Base-by-base conservation (phyloP, 2,888 invertebrate species). In the Ferdinandea cuprea region DNA sequence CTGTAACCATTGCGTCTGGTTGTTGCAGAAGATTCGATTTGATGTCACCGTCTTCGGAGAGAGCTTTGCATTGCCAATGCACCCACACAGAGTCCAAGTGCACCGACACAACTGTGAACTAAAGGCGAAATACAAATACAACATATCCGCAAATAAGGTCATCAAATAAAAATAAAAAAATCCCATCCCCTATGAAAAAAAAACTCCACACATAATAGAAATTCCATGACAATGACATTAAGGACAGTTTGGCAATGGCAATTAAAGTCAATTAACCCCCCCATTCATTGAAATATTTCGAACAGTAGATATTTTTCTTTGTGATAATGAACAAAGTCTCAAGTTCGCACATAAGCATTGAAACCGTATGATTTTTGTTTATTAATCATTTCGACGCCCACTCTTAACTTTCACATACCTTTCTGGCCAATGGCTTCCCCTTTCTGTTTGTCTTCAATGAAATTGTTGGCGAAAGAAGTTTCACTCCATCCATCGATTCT, bases 1-100 rank as follows among this genome's bases (percentile, higher is more conserved):
- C 95, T 88, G 93, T 91, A 1, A 95, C 92, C n/a, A 92, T 90
- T 61, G 92, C 92, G 87, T 94, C 95, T 9, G 96, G 95, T 85
- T 95, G 95, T 79, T 94, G 94, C 37, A 94, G 92, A 0, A 87
- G 85, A 86, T 88, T 88, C n/a, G 85, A 50, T 21, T 94, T 92
- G 72, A 92, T 91, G 17, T 91, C 90, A 42, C 77, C 85, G 2
- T 90, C 89, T 32, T 90, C 92, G 86, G 94, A 94, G 11, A 95
- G 92, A 0, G 95, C 94, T 85, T 94, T 94, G 88, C 96, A 96
- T 86, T 96, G 95, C 97, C 98, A 98, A 87, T 95, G 95, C 0
- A 98, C 96, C 87, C 95, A 95, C 15, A 98, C 94, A 85, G 95
- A 94, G 84, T 94, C 94, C 1, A 96, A 95, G 88, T 95, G 93